phyloP scores from a whole-genome alignment of 1,140 invertebrate species.

The Condylostylus longicornis region DNA sequence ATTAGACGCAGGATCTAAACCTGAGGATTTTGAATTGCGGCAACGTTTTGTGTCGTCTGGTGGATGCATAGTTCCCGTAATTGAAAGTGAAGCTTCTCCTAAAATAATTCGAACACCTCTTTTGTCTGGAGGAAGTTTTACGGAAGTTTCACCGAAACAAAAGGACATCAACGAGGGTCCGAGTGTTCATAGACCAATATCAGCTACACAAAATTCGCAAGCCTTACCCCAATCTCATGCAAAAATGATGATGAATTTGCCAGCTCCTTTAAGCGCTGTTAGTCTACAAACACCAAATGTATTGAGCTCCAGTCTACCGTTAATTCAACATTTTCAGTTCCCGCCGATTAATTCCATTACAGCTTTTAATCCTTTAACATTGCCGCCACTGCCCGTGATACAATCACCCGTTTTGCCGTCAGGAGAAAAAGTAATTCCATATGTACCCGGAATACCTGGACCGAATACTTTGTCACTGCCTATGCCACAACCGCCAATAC shows the following conservation, averaged over 20 bases:
- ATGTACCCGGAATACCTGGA: slow-evolving; percentile 74
- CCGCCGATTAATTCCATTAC: slow-evolving; percentile 46
- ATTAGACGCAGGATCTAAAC: slow-evolving; percentile 3
- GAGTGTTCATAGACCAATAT: no score
- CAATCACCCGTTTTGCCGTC: slow-evolving; percentile 41
- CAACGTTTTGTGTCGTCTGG: slow-evolving; percentile 25
- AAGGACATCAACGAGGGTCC: slow-evolving; percentile 1
- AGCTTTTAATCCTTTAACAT: slow-evolving; percentile 52
- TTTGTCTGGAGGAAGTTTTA: slow-evolving; percentile 27
- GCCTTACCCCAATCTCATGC: slow-evolving; percentile 28
- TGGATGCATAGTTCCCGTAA: slow-evolving; percentile 27
- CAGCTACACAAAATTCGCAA: no score
- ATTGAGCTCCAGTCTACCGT: slow-evolving; percentile 18
- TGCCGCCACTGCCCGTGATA: slow-evolving; percentile 33
- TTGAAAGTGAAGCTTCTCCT: slow-evolving; percentile 25
- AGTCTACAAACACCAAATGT: slow-evolving; percentile 42
- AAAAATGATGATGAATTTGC: slow-evolving; percentile 35
- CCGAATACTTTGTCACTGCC: slow-evolving; percentile 44
- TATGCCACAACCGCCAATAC: slow-evolving; percentile 19
- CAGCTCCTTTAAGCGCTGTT: slow-evolving; percentile 39
- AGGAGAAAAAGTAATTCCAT: slow-evolving; percentile 57
- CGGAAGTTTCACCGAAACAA: slow-evolving; percentile 21
- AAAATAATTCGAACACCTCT: slow-evolving; percentile 27
- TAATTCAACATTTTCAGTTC: slow-evolving; percentile 41
- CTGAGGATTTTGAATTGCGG: slow-evolving; percentile 1